Conservation (phyloP, 2,888 invertebrate genomes). For the Watsonalla cultraria region DNA sequence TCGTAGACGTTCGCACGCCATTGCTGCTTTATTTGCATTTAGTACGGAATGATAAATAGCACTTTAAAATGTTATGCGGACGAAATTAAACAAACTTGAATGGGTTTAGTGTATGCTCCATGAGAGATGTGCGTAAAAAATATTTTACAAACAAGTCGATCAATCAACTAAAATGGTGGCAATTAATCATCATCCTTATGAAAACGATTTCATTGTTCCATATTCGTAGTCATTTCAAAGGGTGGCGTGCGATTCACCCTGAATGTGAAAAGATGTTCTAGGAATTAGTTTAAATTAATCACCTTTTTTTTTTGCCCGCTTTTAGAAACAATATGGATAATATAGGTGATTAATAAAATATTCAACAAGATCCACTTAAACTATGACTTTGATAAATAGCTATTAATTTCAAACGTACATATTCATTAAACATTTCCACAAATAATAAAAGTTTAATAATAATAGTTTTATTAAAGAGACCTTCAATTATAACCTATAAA, state of each 20-base stretch:
- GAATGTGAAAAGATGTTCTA: not conserved
- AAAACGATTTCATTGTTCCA: conserved; percentile 35
- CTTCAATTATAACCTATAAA: not conserved
- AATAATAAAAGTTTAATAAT: too few relatives aligned
- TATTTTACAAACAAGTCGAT: conserved; percentile 48
- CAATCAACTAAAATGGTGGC: conserved; percentile 53
- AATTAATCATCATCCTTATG: conserved; percentile 67
- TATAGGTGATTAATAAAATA: too few relatives aligned
- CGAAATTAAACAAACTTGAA: conserved; percentile 42
- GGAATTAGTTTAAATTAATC: conserved; percentile 1
- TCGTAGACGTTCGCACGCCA: conserved; percentile 50
- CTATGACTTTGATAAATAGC: too few relatives aligned
- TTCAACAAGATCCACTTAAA: too few relatives aligned
- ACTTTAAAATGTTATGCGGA: conserved; percentile 58
- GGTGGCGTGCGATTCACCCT: conserved; percentile 28
- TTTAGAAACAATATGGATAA: too few relatives aligned
- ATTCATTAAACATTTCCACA: too few relatives aligned
- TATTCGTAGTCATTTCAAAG: conserved; percentile 44
- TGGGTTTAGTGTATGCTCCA: conserved; percentile 31
- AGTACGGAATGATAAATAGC: conserved; percentile 58
- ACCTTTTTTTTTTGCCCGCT: not conserved
- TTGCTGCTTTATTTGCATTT: conserved; percentile 37
- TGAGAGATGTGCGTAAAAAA: conserved; percentile 33
- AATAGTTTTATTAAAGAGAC: too few relatives aligned
- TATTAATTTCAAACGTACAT: too few relatives aligned